Conservation (phyloP, 2,888 invertebrate genomes). For the Dyspetes luteomarginatus region DNA sequence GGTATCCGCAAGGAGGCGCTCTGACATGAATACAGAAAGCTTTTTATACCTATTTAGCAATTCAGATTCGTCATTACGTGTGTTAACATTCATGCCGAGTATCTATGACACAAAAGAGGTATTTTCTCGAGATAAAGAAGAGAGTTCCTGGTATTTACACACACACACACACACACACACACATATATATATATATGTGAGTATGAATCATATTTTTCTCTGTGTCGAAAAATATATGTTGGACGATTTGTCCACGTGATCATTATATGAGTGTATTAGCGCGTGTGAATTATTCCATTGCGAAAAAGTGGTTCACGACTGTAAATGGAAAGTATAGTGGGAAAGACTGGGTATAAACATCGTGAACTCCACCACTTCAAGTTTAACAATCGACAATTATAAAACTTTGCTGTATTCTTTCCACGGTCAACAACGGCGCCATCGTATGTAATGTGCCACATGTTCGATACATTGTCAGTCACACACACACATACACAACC, state of each 20-base stretch:
- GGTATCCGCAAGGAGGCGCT: conserved; percentile 21
- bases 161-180: neutral
- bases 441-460: conserved; percentile 38
- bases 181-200: neutral
- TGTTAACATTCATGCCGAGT: conserved; percentile 54
- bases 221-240: conserved; percentile 14
- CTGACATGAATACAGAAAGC: conserved; percentile 45
- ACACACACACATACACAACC: neutral
- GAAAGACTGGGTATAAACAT: neutral
- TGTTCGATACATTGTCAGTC: conserved; percentile 27
- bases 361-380: neutral
- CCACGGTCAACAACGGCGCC: neutral
- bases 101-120: conserved; percentile 19
- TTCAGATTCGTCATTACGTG: conserved; percentile 43
- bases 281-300: neutral
- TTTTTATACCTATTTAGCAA: conserved; percentile 6
- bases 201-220: conserved; percentile 47
- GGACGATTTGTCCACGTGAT: conserved; percentile 22
- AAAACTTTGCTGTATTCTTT: neutral
- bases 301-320: conserved; percentile 5
- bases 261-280: conserved; percentile 1
- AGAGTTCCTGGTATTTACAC: conserved; percentile 1
- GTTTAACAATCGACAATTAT: conserved; percentile 7
- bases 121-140: conserved; percentile 42
- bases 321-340: conserved; percentile 3